Conservation (phyloP, 35 echinoderm and acorn worm genomes). For the Diadema setosum region DNA sequence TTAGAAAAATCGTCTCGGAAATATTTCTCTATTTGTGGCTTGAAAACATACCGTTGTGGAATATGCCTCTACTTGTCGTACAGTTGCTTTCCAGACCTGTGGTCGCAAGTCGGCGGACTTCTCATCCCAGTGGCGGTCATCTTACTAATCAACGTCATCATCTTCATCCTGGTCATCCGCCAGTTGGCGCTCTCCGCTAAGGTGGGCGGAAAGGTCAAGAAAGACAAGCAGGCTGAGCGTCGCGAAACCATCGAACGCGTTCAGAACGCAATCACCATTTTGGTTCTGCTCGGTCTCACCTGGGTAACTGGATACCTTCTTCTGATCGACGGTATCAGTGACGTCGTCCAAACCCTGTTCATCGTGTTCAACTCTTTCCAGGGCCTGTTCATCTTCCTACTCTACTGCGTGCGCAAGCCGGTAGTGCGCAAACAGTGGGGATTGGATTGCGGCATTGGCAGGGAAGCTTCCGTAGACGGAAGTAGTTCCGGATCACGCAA, state of each 20-base stretch:
- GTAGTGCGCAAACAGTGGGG: not conserved
- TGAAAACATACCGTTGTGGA: not conserved
- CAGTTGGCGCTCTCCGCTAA: not conserved
- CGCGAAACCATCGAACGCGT: not conserved
- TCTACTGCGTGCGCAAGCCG: conserved; percentile 6
- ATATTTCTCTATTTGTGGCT: not conserved
- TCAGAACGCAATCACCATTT: not conserved
- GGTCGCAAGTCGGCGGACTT: not conserved
- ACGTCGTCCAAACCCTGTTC: conserved; percentile 54
- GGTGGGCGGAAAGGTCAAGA: not conserved
- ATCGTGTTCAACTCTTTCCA: conserved; percentile 40
- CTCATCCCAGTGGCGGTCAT: not conserved
- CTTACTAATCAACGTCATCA: conserved; percentile 13
- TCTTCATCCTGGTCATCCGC: conserved; percentile 47
- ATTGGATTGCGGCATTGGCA: not conserved
- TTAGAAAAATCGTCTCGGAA: not conserved
- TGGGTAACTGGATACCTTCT: conserved; percentile 50
- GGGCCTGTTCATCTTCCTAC: conserved; percentile 8
- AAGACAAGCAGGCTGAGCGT: not conserved
- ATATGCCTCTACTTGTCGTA: not conserved
- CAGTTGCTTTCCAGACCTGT: not conserved
- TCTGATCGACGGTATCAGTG: not conserved
- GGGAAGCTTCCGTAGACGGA: no score
- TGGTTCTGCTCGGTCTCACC: conserved; percentile 57
- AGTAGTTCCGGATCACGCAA: no score